Percentiles rank a stretch among this genome's conserved stretches.
Conservation (phyloP, 2,797 vertebrate genomes). For the Sparidentex hasta region DNA sequence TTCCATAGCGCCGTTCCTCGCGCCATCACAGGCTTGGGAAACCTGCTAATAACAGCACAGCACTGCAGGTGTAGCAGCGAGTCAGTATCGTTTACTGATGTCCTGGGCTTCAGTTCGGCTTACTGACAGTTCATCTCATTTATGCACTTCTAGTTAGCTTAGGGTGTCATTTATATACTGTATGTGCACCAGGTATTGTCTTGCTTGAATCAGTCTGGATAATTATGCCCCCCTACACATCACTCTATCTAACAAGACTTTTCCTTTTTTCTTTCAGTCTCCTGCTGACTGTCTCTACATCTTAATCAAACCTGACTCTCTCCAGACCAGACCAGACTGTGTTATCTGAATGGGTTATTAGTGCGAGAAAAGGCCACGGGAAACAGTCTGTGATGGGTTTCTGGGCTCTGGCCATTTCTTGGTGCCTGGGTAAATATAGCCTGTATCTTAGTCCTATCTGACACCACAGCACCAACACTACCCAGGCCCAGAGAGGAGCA, state of each 20-base stretch:
- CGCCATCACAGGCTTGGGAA: neutral
- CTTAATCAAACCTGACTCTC: slow-evolving; percentile 21
- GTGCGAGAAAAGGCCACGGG: slow-evolving; percentile 20
- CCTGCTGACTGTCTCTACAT: neutral
- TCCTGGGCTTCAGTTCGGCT: slow-evolving; percentile 6
- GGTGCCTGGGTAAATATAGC: slow-evolving; percentile 70
- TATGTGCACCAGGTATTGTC: neutral
- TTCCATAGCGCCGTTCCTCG: neutral
- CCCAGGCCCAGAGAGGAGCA: slow-evolving; percentile 43
- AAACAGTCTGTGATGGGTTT: slow-evolving; percentile 42
- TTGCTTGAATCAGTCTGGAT: neutral
- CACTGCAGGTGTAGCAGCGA: neutral
- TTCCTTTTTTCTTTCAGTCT: neutral
- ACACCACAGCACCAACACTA: slow-evolving; percentile 48
- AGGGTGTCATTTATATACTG: neutral
- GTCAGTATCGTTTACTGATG: neutral
- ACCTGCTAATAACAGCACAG: neutral
- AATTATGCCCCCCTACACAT: neutral
- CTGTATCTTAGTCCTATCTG: slow-evolving; percentile 64
- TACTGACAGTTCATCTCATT: neutral
- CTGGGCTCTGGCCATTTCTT: slow-evolving; percentile 47
- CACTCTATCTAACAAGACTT: neutral
- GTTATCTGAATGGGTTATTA: slow-evolving; percentile 58
- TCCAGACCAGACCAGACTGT: slow-evolving; percentile 42
- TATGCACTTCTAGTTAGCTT: neutral